Evolutionary conservation across 2,888 invertebrate genomes (phyloP), one percentile per base, ranked within the genome.

Genomic region (Hyposoter dolosus): DNA sequence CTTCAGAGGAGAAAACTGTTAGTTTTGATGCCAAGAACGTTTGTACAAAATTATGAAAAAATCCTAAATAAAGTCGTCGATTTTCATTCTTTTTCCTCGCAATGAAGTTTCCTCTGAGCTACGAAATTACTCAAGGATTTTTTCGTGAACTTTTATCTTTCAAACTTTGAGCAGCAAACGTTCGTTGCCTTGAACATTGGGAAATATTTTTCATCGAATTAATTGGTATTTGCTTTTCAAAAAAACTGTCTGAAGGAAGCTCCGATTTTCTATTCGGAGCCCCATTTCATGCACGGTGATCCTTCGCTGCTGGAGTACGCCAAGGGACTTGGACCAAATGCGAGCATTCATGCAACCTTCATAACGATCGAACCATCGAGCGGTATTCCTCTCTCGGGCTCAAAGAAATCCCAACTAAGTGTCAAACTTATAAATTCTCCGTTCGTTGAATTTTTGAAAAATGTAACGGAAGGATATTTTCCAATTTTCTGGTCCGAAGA

Each of bases 201-300:
- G 10, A 9, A n/a, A 35, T 40, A 40, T n/a, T 43, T 40, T 32
- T 10, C 15, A 35, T 15, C 5, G 19, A 23, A 12, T 23, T 23
- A 17, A 10, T 28, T 7, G 19, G 3, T n/a, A 40, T 53, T n/a
- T 9, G 7, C 32, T n/a, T 50, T 74, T 10, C 0, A 40, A 28
- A 60, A 28, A 60, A 60, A 28, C 3, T 28, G n/a, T 2, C 2
- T 71, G 15, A 17, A 96, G 91, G 95, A 95, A 9, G 96, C 95
- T 0, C 96, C 97, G 0, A 95, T 96, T 32, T 94, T 96, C 53
- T 94, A 95, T 19, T 96, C 96, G 0, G 94, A 96, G 84, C 97
- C 97, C 0, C 97, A 97, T 93, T 96, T 96, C 94, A 95, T 96
- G 91, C 94, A 96, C 23, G 96, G 93, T 0, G 95, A 96, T 15